These are phyloP conservation scores for Bradysia coprophila DNA, from an alignment of 1,140 invertebrate genomes.

Conservation along the genomic window DNA sequence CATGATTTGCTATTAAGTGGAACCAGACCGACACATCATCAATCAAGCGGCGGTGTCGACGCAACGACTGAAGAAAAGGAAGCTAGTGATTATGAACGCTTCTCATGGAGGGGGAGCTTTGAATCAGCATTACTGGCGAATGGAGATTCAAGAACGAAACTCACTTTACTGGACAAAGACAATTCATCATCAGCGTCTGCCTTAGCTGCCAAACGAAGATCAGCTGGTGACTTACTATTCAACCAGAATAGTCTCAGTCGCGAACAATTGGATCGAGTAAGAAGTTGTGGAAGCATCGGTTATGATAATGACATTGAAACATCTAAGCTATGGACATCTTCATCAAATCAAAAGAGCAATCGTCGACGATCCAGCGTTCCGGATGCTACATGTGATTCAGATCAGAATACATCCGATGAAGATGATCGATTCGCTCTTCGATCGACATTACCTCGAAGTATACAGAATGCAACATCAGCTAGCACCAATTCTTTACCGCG, in stretches of 20 bases:
- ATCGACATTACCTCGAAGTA: constrained; percentile 41
- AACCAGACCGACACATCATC: constrained; percentile 24
- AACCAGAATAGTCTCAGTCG: constrained; percentile 55
- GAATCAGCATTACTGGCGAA: constrained; percentile 68
- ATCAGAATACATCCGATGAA: constrained; percentile 37
- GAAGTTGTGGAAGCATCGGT: constrained; percentile 66
- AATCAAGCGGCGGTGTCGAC: constrained; percentile 26
- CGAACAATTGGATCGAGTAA: constrained; percentile 50
- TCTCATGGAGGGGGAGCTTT: constrained; percentile 79
- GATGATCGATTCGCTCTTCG: constrained; percentile 31
- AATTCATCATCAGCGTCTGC: constrained; percentile 39
- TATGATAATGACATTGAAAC: constrained; percentile 27
- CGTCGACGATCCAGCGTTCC: constrained; percentile 40
- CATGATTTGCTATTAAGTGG: constrained; percentile 51
- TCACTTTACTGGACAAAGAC: constrained; percentile 49
- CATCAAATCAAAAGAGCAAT: constrained; percentile 7
- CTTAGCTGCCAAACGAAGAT: constrained; percentile 50
- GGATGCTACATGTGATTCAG: constrained; percentile 43
- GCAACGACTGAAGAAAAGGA: constrained; percentile 45
- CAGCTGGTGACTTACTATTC: constrained; percentile 58
- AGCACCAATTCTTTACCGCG: constrained; percentile 58
- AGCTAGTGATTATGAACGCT: constrained; percentile 72
- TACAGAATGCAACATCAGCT: constrained; percentile 31
- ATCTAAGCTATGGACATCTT: constrained; percentile 27
- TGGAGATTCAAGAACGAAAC: constrained; percentile 56